Evolutionary conservation across 2,797 vertebrate genomes (phyloP).

Genomic region (Halcyon chelicuti): DNA sequence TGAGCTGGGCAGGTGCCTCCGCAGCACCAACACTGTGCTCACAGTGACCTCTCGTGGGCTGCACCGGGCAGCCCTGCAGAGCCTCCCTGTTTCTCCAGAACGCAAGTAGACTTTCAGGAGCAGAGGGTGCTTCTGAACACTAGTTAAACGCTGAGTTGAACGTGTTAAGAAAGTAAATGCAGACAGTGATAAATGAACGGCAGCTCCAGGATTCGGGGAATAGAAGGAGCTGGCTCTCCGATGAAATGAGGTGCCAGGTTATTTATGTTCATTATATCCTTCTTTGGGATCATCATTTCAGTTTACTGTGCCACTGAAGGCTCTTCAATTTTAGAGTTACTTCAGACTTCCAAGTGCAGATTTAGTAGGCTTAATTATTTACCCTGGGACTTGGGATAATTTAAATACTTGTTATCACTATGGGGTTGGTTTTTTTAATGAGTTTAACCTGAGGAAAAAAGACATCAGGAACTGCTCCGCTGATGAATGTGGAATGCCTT

Average conservation of each 20-base stretch:
- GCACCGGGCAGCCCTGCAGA: background rate
- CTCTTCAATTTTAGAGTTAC: background rate
- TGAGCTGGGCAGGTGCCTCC: background rate
- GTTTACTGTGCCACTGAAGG: background rate
- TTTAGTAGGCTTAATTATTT: background rate
- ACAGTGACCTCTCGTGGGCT: constrained; percentile 67
- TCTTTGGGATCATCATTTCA: background rate
- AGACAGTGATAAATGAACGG: background rate
- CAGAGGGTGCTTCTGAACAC: background rate
- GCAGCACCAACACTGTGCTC: background rate
- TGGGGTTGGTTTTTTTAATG: background rate
- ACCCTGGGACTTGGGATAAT: background rate
- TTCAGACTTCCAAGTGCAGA: background rate
- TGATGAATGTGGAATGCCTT: constrained; percentile 2
- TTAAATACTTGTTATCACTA: background rate
- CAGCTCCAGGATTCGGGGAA: background rate
- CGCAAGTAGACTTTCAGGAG: background rate
- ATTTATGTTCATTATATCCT: background rate
- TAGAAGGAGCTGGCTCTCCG: background rate
- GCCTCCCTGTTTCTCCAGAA: background rate
- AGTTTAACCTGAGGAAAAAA: background rate
- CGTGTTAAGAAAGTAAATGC: background rate
- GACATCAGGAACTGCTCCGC: background rate
- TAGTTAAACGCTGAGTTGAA: background rate
- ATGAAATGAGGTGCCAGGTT: background rate